A percentile compares a stretch with the other conserved stretches of the same genome.
Evolutionary conservation across 1,140 invertebrate genomes (phyloP).

Genomic region (Nasonia vitripennis): DNA sequence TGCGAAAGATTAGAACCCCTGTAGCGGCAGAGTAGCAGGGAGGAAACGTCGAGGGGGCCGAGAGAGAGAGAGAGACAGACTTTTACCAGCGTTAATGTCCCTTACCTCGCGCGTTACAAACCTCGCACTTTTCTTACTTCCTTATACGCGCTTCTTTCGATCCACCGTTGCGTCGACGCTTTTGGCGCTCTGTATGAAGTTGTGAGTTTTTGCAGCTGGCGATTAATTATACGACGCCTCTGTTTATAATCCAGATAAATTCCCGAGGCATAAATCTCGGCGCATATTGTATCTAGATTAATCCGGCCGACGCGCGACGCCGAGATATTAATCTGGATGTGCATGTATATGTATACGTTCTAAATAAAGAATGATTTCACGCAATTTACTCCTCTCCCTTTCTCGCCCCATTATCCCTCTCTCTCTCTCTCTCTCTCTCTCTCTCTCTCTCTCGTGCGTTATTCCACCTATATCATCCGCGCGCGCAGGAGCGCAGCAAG

Average conservation of each 20-base stretch:
- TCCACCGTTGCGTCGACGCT: not conserved
- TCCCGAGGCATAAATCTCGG: not conserved
- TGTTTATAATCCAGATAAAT: not conserved
- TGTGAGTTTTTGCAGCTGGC: not conserved
- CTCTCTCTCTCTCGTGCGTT: not conserved
- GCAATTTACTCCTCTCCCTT: not conserved
- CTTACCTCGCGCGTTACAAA: constrained; percentile 41
- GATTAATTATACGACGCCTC: not conserved
- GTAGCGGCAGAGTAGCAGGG: not conserved
- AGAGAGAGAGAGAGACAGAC: not conserved
- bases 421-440: no score
- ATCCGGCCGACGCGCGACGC: no score
- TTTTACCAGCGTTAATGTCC: constrained; percentile 49
- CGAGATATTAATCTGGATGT: not conserved
- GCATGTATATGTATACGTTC: no score
- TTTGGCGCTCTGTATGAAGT: no score
- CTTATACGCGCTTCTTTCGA: not conserved
- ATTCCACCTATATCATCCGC: no score
- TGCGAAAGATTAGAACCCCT: constrained; percentile 48
- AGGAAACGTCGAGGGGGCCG: constrained; percentile 32
- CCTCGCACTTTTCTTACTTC: constrained; percentile 26
- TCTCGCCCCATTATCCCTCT: not conserved
- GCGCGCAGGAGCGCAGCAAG: no score
- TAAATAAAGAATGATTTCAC: not conserved
- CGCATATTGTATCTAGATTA: no score